A percentile compares a stretch with the other conserved stretches of the same genome.
Evolutionary conservation across 2,113 vertebrate genomes (phyloP).

Genomic region (Mus pahari): DNA sequence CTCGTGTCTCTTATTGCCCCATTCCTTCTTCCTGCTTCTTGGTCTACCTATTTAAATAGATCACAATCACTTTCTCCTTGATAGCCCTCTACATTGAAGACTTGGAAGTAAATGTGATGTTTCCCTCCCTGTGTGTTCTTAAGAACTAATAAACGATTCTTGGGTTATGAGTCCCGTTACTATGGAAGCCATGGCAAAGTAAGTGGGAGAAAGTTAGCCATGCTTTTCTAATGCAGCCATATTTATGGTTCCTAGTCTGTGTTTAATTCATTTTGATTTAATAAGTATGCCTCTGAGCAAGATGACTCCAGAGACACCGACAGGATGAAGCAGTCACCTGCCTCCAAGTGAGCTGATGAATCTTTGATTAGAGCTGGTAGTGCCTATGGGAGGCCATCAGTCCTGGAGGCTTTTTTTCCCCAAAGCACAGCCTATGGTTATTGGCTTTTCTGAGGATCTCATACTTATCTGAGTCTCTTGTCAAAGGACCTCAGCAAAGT

Average conservation of each 20-base stretch:
- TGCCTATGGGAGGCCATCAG: background rate
- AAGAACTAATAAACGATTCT: background rate
- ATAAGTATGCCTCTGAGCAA: constrained; percentile 40
- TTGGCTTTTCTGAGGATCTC: constrained; percentile 21
- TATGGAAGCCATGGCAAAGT: background rate
- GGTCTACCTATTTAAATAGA: background rate
- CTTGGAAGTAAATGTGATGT: background rate
- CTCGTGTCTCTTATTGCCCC: background rate
- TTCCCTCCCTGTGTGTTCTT: background rate
- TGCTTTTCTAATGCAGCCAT: background rate
- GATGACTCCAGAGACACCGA: background rate
- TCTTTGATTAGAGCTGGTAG: background rate
- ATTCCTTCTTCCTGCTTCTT: background rate
- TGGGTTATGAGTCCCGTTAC: background rate
- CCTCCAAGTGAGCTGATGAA: background rate
- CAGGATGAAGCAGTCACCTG: background rate
- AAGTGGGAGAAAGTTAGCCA: background rate
- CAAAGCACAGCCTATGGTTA: background rate
- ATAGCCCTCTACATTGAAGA: background rate
- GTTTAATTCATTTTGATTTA: constrained; percentile 50
- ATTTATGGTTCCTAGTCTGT: background rate
- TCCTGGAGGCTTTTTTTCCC: background rate
- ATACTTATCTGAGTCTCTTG: background rate
- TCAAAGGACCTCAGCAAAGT: background rate
- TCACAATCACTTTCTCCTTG: background rate